Evolutionary conservation across 30 jellyfish, hydroid and myxozoan species (phyloP).

Genomic region (Rhopilema esculentum): DNA sequence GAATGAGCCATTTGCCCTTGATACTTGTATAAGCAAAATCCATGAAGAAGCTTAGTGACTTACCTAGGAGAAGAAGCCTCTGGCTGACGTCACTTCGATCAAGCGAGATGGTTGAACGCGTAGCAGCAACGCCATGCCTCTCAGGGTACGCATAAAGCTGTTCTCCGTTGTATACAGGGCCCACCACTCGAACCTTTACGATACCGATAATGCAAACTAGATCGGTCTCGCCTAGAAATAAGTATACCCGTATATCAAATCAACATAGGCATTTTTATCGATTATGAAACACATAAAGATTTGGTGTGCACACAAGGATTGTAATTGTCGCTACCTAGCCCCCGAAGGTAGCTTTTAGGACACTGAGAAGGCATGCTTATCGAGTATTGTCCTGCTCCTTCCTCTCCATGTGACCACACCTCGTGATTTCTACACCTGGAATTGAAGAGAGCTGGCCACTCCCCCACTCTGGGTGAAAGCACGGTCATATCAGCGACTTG

Average conservation of each 20-base stretch:
- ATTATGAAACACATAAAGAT: background rate
- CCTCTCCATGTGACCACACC: too few relatives aligned
- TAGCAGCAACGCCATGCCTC: slow-evolving; percentile 70
- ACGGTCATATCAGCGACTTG: too few relatives aligned
- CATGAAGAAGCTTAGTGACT: background rate
- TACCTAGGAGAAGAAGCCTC: slow-evolving; percentile 55
- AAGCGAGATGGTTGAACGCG: slow-evolving; percentile 6
- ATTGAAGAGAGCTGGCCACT: too few relatives aligned
- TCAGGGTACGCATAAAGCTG: slow-evolving; percentile 65
- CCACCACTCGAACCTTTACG: slow-evolving; percentile 62
- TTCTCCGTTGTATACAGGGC: slow-evolving; percentile 69
- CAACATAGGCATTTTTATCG: background rate
- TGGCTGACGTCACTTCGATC: background rate
- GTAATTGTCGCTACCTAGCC: too few relatives aligned
- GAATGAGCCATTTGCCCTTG: too few relatives aligned
- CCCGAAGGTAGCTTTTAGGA: too few relatives aligned
- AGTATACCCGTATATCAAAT: background rate
- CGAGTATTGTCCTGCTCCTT: too few relatives aligned
- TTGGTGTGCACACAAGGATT: background rate
- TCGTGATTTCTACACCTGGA: too few relatives aligned
- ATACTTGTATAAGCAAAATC: background rate
- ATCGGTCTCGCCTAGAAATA: slow-evolving; percentile 44
- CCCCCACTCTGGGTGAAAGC: too few relatives aligned
- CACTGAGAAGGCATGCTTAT: too few relatives aligned
- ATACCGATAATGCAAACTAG: slow-evolving; percentile 73